Percentiles rank a stretch among this genome's conserved stretches.
Evolutionary conservation across 2,888 invertebrate species (phyloP).

Genomic region (Folsomia candida): DNA sequence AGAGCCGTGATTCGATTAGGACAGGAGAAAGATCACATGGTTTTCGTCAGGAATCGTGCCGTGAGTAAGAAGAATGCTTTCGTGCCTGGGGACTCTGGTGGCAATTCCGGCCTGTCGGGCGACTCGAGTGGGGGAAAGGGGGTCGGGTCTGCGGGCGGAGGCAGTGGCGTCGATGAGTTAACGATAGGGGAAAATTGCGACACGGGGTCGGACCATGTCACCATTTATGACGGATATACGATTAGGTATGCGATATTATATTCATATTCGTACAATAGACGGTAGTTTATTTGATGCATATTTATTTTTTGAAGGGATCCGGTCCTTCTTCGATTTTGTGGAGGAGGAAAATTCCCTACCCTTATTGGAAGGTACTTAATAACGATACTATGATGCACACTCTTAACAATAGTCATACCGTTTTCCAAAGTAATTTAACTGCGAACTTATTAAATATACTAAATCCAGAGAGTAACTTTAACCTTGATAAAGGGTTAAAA

Average conservation of each 20-base stretch:
- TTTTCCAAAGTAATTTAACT: too few species aligned
- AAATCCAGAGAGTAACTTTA: too few species aligned
- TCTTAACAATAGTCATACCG: too few species aligned
- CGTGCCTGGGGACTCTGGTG: conserved; percentile 20
- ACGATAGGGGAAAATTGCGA: conserved; percentile 81
- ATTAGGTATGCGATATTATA: too few species aligned
- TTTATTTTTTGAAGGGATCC: too few species aligned
- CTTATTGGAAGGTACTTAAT: too few species aligned
- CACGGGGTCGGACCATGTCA: conserved; percentile 75
- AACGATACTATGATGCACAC: too few species aligned
- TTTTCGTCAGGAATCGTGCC: conserved; percentile 38
- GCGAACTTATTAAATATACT: too few species aligned
- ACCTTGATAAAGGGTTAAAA: too few species aligned
- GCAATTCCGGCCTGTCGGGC: conserved; percentile 22
- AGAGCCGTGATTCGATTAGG: conserved; percentile 38
- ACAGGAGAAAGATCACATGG: conserved; percentile 41
- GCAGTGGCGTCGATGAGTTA: conserved; percentile 49
- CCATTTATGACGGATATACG: conserved; percentile 72
- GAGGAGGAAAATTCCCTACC: conserved; percentile 62
- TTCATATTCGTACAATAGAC: too few species aligned
- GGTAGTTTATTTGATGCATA: too few species aligned
- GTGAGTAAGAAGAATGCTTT: conserved; percentile 35
- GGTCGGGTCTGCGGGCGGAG: conserved; percentile 26
- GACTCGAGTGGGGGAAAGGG: too few species aligned
- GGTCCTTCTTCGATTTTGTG: conserved; percentile 73